Base-by-base conservation (phyloP, 1,140 invertebrate species). In the Drosophila arawakana region DNA sequence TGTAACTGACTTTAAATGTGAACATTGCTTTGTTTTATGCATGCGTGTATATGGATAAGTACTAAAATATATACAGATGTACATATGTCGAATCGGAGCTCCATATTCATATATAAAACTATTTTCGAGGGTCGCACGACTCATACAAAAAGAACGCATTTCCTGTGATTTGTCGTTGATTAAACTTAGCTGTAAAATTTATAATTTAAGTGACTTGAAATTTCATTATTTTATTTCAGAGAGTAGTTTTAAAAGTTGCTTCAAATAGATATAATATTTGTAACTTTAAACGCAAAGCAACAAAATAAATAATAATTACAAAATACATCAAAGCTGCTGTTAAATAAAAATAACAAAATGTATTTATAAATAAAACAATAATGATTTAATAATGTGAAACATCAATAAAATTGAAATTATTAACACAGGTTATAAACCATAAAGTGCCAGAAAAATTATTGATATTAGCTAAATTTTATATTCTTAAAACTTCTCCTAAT, bases 1-100 rank as follows among this genome's bases (percentile, higher is more conserved):
- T 69, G 73, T 59, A 67, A 76, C 68, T 73, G 60, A 46, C 67
- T 50, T 76, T 70, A 78, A 78, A 72, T 81, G 72, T 13, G 65
- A 46, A 55, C 44, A 44, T 63, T 57, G 66, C 57, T 21, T 25
- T 65, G 72, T 50, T 52, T 57, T 46, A 63, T 65, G 13, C 18
- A 50, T 47, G 8, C 13, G 37, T 65, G 46, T n/a, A 21, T 43
- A 21, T 41, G 15, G 25, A 30, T 30, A 30, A 30, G 25, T 6
- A 30, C 25, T 30, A 30, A 30, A 30, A 30, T 30, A 30, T 11
- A 61, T 41, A 58, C 44, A 59, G 15, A 44, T 44, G 44, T 55
- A 52, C 43, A 59, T 49, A 41, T 49, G 37, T 30, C 25, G 25
- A 30, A 30, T 30, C 25, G 25, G 3, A 30, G 25, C 25, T 30